phyloP scores from a whole-genome alignment of 2,797 vertebrate genomes.

The Adelosebastes latens region DNA sequence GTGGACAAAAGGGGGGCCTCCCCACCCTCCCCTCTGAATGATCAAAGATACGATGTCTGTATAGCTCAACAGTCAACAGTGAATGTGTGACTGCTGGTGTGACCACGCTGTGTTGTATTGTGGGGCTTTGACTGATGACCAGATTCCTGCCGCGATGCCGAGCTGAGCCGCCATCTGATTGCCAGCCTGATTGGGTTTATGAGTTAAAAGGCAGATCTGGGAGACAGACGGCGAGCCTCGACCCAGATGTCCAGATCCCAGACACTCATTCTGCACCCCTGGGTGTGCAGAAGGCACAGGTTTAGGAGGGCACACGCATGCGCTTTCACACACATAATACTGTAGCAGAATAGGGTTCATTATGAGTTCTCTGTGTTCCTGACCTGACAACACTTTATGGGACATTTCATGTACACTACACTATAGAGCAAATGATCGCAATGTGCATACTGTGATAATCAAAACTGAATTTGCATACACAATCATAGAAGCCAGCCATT shows the following conservation, averaged over 20 bases:
- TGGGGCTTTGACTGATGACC: constrained; percentile 60
- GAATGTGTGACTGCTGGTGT: constrained; percentile 39
- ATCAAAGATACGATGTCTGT: constrained; percentile 26
- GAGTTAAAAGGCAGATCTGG: constrained; percentile 65
- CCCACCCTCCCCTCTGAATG: neutral
- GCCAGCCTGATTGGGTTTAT: constrained; percentile 55
- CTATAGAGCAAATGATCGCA: neutral
- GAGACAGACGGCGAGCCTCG: constrained; percentile 60
- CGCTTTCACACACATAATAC: neutral
- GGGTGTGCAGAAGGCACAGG: constrained; percentile 47
- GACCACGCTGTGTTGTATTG: constrained; percentile 43
- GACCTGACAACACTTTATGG: neutral
- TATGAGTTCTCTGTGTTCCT: neutral
- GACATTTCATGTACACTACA: neutral
- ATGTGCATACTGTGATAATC: neutral
- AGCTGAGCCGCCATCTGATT: constrained; percentile 63
- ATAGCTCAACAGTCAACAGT: constrained; percentile 5
- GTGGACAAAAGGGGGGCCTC: neutral
- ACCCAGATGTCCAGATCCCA: constrained; percentile 69
- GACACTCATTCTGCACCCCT: constrained; percentile 54
- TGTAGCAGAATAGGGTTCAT: neutral
- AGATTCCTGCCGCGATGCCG: constrained; percentile 44
- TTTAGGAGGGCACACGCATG: constrained; percentile 23
- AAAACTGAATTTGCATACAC: neutral
- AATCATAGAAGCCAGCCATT: neutral